Conservation (phyloP, 1,140 invertebrate genomes). For the Drosophila ironensis region DNA sequence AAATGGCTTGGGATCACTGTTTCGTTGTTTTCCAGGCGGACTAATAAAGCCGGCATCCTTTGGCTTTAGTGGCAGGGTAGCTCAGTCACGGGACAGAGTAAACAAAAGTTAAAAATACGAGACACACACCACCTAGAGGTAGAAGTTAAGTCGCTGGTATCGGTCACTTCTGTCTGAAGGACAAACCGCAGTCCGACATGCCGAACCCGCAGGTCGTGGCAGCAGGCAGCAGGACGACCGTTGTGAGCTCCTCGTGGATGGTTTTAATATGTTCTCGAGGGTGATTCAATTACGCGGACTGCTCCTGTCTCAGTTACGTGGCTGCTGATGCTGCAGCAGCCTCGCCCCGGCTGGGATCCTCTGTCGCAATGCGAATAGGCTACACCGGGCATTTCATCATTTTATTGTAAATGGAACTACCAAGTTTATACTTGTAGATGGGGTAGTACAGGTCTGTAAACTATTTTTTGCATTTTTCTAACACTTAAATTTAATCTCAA, state of each 20-base stretch:
- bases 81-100: conserved; percentile 10
- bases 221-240: neutral
- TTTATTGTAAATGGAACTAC: no score
- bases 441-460: no score
- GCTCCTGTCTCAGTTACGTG: conserved; percentile 35
- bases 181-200: conserved; percentile 65
- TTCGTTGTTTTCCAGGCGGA: no score
- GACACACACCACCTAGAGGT: neutral
- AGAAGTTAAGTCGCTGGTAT: conserved; percentile 56
- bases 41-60: conserved; percentile 8
- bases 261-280: conserved; percentile 79
- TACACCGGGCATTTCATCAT: no score
- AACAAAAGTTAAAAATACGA: conserved; percentile 3
- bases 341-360: conserved; percentile 21
- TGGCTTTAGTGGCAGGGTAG: no score
- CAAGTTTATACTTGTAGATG: no score
- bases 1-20: no score
- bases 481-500: no score
- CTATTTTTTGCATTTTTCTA: no score
- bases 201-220: neutral
- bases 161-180: conserved; percentile 73
- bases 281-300: conserved; percentile 79
- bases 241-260: conserved; percentile 47
- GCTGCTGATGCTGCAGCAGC: conserved; percentile 56
- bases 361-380: neutral